A percentile compares a stretch with the other conserved stretches of the same genome.
Conservation (phyloP, 2,888 invertebrate species). For the Nomada ruficornis region DNA sequence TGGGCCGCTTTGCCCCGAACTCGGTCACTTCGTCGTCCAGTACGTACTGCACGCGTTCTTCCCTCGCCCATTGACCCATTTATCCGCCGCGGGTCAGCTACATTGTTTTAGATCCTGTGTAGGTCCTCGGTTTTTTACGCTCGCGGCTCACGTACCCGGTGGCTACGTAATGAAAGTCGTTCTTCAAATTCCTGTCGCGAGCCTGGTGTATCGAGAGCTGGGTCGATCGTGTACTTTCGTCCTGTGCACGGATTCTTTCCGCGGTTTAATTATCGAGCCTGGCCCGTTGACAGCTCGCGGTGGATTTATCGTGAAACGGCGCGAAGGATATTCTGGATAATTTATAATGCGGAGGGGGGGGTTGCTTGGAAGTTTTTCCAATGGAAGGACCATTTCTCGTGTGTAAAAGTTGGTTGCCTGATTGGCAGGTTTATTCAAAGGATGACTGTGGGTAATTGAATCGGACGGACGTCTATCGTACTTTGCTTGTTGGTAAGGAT, state of each 20-base stretch:
- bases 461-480: too few species aligned
- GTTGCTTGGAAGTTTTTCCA: too few species aligned
- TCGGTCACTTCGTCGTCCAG: conserved; percentile 65
- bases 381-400: too few species aligned
- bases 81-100: conserved; percentile 49
- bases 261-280: conserved; percentile 20
- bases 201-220: background rate
- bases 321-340: too few species aligned
- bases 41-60: conserved; percentile 56
- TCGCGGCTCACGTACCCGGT: conserved; percentile 19
- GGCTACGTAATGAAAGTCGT: conserved; percentile 34
- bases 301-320: conserved; percentile 4
- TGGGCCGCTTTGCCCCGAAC: conserved; percentile 60
- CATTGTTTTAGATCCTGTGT: conserved; percentile 61
- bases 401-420: too few species aligned
- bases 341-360: too few species aligned
- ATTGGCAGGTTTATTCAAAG: too few species aligned
- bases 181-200: conserved; percentile 31
- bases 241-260: background rate
- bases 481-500: too few species aligned
- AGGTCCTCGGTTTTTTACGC: conserved; percentile 21
- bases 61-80: conserved; percentile 73
- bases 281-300: background rate
- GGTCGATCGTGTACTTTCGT: conserved; percentile 8
- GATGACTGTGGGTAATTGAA: too few species aligned